phyloP scores from a whole-genome alignment of 1,140 invertebrate species.

The Cydia strobilella region DNA sequence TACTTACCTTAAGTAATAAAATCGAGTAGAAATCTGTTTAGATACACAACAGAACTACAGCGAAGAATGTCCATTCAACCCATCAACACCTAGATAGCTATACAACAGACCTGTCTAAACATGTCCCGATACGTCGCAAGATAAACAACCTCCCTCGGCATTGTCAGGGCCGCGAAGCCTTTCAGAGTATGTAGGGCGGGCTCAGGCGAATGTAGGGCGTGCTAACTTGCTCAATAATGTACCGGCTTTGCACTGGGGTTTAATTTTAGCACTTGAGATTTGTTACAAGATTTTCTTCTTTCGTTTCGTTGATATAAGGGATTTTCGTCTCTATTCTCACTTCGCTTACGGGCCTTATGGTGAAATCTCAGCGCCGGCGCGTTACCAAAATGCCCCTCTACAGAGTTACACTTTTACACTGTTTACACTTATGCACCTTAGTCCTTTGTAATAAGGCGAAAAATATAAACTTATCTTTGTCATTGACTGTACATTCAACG shows the following conservation, averaged over 20 bases:
- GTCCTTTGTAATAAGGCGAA: too few relatives aligned
- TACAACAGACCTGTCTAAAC: conserved; percentile 1
- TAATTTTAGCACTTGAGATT: not conserved
- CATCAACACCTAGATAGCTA: not conserved
- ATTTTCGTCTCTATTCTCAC: too few relatives aligned
- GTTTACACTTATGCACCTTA: too few relatives aligned
- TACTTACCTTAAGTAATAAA: not conserved
- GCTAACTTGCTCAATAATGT: conserved; percentile 8
- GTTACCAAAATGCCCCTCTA: too few relatives aligned
- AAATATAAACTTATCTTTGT: too few relatives aligned
- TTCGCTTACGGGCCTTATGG: too few relatives aligned
- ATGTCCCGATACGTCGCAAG: not conserved
- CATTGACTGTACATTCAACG: too few relatives aligned
- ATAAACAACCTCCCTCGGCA: conserved; percentile 39
- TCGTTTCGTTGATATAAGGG: not conserved
- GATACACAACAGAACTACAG: not conserved
- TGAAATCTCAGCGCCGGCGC: not conserved
- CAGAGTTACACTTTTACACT: too few relatives aligned
- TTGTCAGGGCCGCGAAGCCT: conserved; percentile 44
- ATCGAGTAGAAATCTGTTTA: not conserved
- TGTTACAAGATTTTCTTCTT: not conserved
- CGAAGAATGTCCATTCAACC: not conserved
- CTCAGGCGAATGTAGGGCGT: not conserved
- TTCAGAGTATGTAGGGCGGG: conserved; percentile 41
- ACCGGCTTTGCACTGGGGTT: not conserved